A percentile compares a stretch with the other conserved stretches of the same genome.
Conservation (phyloP, 1,140 invertebrate species). For the Helicoverpa armigera region DNA sequence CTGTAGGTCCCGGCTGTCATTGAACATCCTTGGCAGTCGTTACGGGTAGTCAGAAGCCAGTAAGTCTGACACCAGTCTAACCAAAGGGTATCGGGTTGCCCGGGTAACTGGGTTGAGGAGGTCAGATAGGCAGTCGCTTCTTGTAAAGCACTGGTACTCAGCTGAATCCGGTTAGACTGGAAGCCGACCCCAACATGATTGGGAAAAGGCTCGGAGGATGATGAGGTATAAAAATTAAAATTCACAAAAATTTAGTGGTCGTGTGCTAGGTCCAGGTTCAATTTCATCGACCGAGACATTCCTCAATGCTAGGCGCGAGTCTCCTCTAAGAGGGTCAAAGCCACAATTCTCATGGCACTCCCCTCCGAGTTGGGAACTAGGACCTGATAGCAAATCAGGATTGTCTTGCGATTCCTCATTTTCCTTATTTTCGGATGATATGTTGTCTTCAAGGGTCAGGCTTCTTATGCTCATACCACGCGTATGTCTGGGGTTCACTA, state of each 20-base stretch:
- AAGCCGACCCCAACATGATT: no score
- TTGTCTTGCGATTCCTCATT: slow-evolving; percentile 10
- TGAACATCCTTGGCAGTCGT: no score
- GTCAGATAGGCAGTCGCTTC: no score
- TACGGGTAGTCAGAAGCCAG: no score
- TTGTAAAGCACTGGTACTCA: no score
- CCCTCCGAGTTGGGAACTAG: slow-evolving; percentile 26
- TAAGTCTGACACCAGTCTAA: no score
- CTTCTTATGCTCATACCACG: slow-evolving; percentile 28
- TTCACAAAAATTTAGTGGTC: background rate
- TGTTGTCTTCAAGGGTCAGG: slow-evolving; percentile 17
- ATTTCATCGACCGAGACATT: slow-evolving; percentile 13
- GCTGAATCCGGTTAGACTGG: no score
- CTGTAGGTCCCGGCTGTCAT: no score
- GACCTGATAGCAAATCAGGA: slow-evolving; percentile 17
- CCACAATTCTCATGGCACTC: slow-evolving; percentile 14
- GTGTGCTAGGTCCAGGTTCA: slow-evolving; percentile 26
- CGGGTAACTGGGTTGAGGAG: no score
- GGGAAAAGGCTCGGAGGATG: no score
- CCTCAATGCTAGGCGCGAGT: slow-evolving; percentile 21
- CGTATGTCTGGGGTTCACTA: slow-evolving; percentile 24
- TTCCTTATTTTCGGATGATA: slow-evolving; percentile 17
- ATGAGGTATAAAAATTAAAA: slow-evolving; percentile 14
- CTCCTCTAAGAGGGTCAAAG: slow-evolving; percentile 24
- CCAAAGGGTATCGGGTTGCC: no score